These are phyloP conservation scores for Lordiphosa stackelbergi DNA, from an alignment of 1,140 invertebrate species.

Conservation along the genomic window DNA sequence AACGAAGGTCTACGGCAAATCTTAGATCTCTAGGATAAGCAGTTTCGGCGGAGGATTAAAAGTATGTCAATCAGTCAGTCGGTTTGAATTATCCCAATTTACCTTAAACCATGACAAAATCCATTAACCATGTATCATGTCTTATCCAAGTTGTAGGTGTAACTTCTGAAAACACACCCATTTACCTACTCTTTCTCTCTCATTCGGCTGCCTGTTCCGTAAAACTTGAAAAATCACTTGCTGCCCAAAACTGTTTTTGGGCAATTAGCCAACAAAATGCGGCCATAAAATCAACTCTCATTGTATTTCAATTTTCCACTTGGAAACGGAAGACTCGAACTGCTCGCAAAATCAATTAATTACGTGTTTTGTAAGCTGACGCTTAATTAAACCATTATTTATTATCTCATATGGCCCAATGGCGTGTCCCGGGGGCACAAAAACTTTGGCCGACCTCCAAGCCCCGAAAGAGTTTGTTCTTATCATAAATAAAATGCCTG, in stretches of 20 bases:
- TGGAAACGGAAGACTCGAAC: constrained; percentile 17
- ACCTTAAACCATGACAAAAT: no score
- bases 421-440: constrained; percentile 26
- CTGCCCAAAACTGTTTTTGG: neutral
- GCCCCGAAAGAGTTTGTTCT: constrained; percentile 22
- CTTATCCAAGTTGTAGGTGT: no score
- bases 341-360: constrained; percentile 66
- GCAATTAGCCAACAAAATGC: constrained; percentile 33
- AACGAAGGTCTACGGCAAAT: no score
- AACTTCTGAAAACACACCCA: no score
- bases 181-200: no score
- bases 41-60: no score
- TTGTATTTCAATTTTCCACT: constrained; percentile 43
- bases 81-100: no score
- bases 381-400: constrained; percentile 73
- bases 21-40: no score
- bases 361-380: constrained; percentile 63
- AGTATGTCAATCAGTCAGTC: no score
- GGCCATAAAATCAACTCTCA: constrained; percentile 22
- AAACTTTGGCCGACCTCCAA: constrained; percentile 31
- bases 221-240: constrained; percentile 9
- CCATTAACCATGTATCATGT: no score
- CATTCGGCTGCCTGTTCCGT: no score
- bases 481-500: constrained; percentile 64
- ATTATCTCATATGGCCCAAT: constrained; percentile 59